Evolutionary conservation across 2,888 invertebrate genomes (phyloP).

Genomic region (Folsomia manolachei): DNA sequence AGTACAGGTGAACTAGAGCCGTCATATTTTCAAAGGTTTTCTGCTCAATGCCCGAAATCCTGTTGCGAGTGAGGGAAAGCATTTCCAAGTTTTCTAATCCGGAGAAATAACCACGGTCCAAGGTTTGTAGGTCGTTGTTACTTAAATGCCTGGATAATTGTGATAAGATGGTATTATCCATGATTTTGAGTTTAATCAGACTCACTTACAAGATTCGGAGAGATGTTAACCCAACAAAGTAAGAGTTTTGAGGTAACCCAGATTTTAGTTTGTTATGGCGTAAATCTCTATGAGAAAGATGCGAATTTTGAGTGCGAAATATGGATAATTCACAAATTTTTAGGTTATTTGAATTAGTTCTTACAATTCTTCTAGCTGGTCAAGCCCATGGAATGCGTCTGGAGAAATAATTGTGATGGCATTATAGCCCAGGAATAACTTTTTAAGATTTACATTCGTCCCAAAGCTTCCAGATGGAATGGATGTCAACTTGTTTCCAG

Average conservation of each 20-base stretch:
- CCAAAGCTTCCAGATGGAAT: conserved; percentile 37
- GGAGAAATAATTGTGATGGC: conserved; percentile 31
- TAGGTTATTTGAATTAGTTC: neutral
- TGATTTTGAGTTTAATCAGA: conserved; percentile 20
- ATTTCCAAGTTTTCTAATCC: conserved; percentile 54
- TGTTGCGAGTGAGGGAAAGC: conserved; percentile 59
- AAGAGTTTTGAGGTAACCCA: conserved; percentile 54
- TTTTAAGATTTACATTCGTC: conserved; percentile 34
- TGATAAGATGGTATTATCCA: neutral
- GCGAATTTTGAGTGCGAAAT: neutral
- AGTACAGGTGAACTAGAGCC: conserved; percentile 56
- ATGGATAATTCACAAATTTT: neutral
- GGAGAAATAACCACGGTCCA: conserved; percentile 53
- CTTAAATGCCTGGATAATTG: conserved; percentile 38
- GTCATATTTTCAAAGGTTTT: conserved; percentile 55
- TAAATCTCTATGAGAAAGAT: conserved; percentile 55
- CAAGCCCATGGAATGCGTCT: conserved; percentile 39
- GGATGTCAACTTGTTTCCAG: conserved; percentile 38
- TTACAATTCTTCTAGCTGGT: conserved; percentile 44
- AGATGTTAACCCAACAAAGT: conserved; percentile 39
- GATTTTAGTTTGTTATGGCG: conserved; percentile 57
- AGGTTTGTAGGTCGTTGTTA: conserved; percentile 37
- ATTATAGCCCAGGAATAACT: conserved; percentile 44
- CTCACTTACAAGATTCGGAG: conserved; percentile 57
- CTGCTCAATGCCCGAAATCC: conserved; percentile 53